Evolutionary conservation across 35 echinoderm and acorn worm genomes (phyloP).

Genomic region (Apostichopus californicus): DNA sequence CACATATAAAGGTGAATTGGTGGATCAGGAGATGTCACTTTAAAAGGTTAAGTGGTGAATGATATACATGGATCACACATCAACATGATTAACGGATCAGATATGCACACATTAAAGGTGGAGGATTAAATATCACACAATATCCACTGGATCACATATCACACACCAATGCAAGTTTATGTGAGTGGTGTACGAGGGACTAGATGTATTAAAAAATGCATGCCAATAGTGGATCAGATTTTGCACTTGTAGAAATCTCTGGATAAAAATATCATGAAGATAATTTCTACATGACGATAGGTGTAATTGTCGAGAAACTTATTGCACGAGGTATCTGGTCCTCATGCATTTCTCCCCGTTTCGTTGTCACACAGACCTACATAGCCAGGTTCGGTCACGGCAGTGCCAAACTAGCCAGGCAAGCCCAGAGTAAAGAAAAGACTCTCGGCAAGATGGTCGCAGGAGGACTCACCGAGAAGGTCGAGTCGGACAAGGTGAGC

Average conservation of each 20-base stretch:
- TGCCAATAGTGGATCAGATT: neutral
- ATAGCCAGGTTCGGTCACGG: constrained; percentile 98
- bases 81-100: too few relatives aligned
- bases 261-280: too few relatives aligned
- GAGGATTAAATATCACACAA: neutral
- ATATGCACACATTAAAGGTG: neutral
- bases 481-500: constrained; percentile 82
- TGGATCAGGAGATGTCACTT: too few relatives aligned
- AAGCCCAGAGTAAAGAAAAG: constrained; percentile 99
- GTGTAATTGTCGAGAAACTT: too few relatives aligned
- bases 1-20: neutral
- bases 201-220: too few relatives aligned
- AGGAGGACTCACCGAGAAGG: constrained; percentile 93
- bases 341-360: neutral
- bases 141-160: neutral
- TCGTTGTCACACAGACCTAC: constrained; percentile 68
- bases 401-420: constrained; percentile 90
- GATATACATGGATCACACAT: too few relatives aligned
- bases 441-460: constrained; percentile 94
- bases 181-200: neutral
- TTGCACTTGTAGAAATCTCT: neutral
- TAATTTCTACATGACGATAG: too few relatives aligned
- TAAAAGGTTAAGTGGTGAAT: too few relatives aligned
- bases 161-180: neutral
- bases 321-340: too few relatives aligned